phyloP scores from a whole-genome alignment of 1,140 invertebrate genomes.

The Cydia splendana region DNA sequence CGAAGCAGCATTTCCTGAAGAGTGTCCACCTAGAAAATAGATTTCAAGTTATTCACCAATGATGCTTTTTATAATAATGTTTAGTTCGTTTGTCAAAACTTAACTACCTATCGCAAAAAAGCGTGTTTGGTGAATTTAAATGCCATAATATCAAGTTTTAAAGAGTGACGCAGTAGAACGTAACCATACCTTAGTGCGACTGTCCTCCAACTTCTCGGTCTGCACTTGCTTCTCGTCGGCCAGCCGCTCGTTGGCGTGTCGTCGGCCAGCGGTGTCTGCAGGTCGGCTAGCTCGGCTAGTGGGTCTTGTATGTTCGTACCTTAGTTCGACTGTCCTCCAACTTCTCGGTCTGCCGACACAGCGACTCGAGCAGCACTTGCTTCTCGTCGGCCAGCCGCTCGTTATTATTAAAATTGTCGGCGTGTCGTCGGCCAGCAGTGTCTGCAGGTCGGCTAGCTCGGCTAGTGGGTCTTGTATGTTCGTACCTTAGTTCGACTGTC shows the following conservation, averaged over 20 bases:
- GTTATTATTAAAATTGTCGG: no score
- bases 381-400: constrained; percentile 93
- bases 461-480: not conserved
- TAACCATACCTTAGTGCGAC: constrained; percentile 82
- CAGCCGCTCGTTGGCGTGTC: constrained; percentile 88
- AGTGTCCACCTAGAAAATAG: constrained; percentile 80
- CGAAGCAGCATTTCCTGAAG: constrained; percentile 86
- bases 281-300: constrained; percentile 81
- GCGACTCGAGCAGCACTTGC: constrained; percentile 92
- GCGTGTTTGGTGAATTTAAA: no score
- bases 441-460: constrained; percentile 87
- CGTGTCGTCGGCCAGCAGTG: constrained; percentile 89
- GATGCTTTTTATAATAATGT: no score
- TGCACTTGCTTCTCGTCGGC: constrained; percentile 93
- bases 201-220: constrained; percentile 94
- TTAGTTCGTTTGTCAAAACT: no score
- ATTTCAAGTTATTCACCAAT: no score
- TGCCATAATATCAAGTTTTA: no score
- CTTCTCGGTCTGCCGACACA: constrained; percentile 95
- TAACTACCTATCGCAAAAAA: no score
- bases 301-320: constrained; percentile 59
- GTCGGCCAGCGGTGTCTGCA: constrained; percentile 92
- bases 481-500: constrained; percentile 86
- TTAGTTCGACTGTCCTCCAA: constrained; percentile 90
- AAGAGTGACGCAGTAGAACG: no score